Percentiles rank a stretch among this genome's conserved stretches.
Evolutionary conservation across 2,797 vertebrate species (phyloP).

Genomic region (Sebastes nivosus): DNA sequence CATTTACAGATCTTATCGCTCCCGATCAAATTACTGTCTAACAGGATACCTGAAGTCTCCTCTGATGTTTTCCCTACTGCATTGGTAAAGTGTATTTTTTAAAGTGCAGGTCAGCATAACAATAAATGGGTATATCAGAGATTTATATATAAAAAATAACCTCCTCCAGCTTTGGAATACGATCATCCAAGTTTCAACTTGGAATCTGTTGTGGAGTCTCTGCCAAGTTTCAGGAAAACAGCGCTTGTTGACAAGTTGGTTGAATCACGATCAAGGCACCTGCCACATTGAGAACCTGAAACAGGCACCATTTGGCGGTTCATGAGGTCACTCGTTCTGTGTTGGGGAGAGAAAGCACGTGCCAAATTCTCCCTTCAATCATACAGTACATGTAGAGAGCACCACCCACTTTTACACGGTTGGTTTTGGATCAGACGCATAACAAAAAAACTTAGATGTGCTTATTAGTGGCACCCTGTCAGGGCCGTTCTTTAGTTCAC

Average conservation of each 20-base stretch:
- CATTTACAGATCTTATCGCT: constrained; percentile 58
- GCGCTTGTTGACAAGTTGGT: constrained; percentile 82
- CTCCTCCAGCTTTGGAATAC: constrained; percentile 64
- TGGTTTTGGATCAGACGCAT: constrained; percentile 44
- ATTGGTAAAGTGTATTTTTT: constrained; percentile 23
- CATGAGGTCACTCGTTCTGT: constrained; percentile 73
- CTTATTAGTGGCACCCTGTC: constrained; percentile 43
- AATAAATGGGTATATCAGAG: constrained; percentile 28
- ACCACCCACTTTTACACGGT: constrained; percentile 42
- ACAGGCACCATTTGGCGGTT: constrained; percentile 84
- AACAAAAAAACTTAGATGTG: constrained; percentile 32
- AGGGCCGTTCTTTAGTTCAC: constrained; percentile 18
- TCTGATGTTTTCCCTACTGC: constrained; percentile 35
- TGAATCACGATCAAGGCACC: constrained; percentile 84
- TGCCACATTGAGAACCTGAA: constrained; percentile 84
- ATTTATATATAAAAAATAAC: not conserved
- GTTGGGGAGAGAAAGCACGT: constrained; percentile 58
- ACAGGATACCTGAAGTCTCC: constrained; percentile 43
- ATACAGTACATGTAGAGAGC: constrained; percentile 51
- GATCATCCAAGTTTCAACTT: constrained; percentile 77
- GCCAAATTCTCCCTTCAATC: constrained; percentile 80
- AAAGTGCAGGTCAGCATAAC: constrained; percentile 34
- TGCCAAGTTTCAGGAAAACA: constrained; percentile 83
- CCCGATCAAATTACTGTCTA: constrained; percentile 61
- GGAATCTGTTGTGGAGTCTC: constrained; percentile 71